These are phyloP conservation scores for Phalacrocorax pelagicus DNA, from an alignment of 2,113 vertebrate species.

Conservation along the genomic window DNA sequence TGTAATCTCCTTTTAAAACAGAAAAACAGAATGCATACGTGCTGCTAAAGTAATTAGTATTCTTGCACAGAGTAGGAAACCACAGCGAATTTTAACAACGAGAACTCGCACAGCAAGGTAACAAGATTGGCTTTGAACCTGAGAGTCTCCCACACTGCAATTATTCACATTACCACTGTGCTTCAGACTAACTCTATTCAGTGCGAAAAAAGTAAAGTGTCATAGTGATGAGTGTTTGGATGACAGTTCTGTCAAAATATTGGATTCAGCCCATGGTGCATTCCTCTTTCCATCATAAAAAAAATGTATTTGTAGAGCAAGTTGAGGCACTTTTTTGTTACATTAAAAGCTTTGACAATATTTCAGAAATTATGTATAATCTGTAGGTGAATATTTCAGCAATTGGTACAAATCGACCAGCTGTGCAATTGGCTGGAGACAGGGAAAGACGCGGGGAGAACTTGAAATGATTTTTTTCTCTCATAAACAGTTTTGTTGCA, in stretches of 20 bases:
- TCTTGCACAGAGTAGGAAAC: constrained; percentile 33
- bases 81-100: constrained; percentile 32
- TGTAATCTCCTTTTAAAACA: constrained; percentile 9
- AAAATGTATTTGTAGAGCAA: background rate
- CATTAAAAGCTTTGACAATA: constrained; percentile 6
- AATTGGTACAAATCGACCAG: background rate
- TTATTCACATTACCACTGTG: constrained; percentile 10
- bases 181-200: constrained; percentile 22
- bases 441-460: background rate
- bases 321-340: background rate
- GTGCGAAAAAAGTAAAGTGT: constrained; percentile 32
- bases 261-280: constrained; percentile 10
- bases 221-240: background rate
- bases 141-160: constrained; percentile 33
- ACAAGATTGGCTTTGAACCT: constrained; percentile 30
- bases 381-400: background rate
- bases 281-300: constrained; percentile 11
- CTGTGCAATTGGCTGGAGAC: background rate
- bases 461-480: background rate
- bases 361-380: constrained; percentile 7
- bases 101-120: constrained; percentile 38
- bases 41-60: constrained; percentile 43
- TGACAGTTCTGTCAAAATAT: constrained; percentile 63
- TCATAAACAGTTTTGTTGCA: background rate
- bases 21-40: background rate